Percentiles rank a stretch among this genome's conserved stretches.
Conservation (phyloP, 2,888 invertebrate species). For the Polyploca ridens region DNA sequence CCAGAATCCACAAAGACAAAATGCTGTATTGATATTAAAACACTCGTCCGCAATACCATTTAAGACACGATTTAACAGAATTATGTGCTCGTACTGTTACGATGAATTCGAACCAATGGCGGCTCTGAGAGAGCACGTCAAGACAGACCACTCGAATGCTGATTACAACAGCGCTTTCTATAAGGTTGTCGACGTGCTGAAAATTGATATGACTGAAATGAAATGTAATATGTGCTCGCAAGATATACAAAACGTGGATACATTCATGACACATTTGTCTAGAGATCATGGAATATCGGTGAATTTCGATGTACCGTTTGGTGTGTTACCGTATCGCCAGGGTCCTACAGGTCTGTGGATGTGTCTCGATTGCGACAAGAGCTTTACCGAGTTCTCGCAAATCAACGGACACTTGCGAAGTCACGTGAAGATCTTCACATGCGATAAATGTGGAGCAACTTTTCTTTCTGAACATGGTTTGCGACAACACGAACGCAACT, state of each 20-base stretch:
- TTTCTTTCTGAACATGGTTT: slow-evolving; percentile 74
- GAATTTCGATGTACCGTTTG: slow-evolving; percentile 73
- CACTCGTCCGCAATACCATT: slow-evolving; percentile 76
- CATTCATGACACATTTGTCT: slow-evolving; percentile 70
- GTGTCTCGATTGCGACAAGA: slow-evolving; percentile 74
- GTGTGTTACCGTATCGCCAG: slow-evolving; percentile 74
- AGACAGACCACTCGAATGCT: slow-evolving; percentile 62
- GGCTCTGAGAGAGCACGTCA: slow-evolving; percentile 68
- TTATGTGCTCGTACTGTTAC: slow-evolving; percentile 76
- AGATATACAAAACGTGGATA: slow-evolving; percentile 62
- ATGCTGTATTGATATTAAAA: slow-evolving; percentile 73
- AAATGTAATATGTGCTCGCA: slow-evolving; percentile 68
- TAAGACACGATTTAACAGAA: slow-evolving; percentile 78
- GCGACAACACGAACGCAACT: slow-evolving; percentile 72
- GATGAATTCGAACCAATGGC: slow-evolving; percentile 76
- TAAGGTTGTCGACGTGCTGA: slow-evolving; percentile 73
- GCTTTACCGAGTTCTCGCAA: slow-evolving; percentile 70
- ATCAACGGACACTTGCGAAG: slow-evolving; percentile 73
- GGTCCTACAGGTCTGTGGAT: slow-evolving; percentile 68
- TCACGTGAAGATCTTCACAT: slow-evolving; percentile 75
- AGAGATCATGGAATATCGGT: slow-evolving; percentile 64
- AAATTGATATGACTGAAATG: slow-evolving; percentile 73
- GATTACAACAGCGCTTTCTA: slow-evolving; percentile 77
- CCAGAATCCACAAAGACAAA: slow-evolving; percentile 78
- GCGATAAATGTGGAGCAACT: slow-evolving; percentile 75